Base-by-base conservation (phyloP, 2,888 invertebrate species). In the Drosophila paramelanica region DNA sequence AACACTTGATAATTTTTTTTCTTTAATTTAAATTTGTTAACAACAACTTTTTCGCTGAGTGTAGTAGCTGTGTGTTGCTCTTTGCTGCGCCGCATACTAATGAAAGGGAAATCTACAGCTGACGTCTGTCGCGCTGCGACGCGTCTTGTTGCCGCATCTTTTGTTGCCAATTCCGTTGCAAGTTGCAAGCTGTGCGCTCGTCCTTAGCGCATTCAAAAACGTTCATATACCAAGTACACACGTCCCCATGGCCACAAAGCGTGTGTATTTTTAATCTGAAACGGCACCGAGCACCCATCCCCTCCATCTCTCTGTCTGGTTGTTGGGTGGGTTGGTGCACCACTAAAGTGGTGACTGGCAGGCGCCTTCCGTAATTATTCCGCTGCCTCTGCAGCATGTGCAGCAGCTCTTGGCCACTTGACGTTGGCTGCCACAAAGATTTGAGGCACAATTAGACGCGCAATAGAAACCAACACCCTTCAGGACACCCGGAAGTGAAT, bases 41-140 rank as follows among this genome's bases (percentile, higher is more conserved):
- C n/a, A n/a, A n/a, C n/a, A n/a, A n/a, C n/a, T n/a, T 33, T 13
- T 36, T 36, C 13, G 6, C 36, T 36, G 13, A 36, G 36, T 36
- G 36, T 36, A 13, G 36, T 36, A 39, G 70, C 49, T 53, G 67
- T 42, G 17, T 67, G 53, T 31, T 73, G 83, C 58, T 72, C 45
- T 59, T 67, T 51, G 61, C 52, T 60, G 39, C 23, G 65, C 67
- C 72, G 86, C 81, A 76, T 85, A 77, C 79, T 88, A 88, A 77
- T 88, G 83, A 88, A 88, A 79, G 81, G 67, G 80, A 88, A 88
- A 88, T 70, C 81, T 65, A 45, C 64, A 67, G 73, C 60, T 79
- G 73, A 76, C 73, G 79, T 67, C 49, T 52, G 51, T 39, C 31
- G 39, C 11, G 39, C 25, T 39, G 51, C 64, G n/a, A 31, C 51